phyloP scores from a whole-genome alignment of 2,888 invertebrate genomes.

The Cataglyphis altisquamis region DNA sequence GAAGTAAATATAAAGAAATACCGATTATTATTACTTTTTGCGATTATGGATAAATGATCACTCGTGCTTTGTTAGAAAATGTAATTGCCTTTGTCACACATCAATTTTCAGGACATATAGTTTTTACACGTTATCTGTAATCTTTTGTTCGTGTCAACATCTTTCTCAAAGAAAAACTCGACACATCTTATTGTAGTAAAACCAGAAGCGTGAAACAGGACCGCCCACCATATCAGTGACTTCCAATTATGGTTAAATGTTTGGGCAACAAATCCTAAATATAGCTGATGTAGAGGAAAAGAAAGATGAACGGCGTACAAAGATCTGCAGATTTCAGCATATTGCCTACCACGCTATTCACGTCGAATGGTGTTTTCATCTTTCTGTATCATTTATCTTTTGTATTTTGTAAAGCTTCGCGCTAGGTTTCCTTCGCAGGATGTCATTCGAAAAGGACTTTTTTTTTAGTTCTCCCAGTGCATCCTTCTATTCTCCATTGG shows the following conservation, averaged over 20 bases:
- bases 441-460: neutral
- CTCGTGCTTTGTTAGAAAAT: neutral
- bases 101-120: neutral
- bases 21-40: neutral
- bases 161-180: neutral
- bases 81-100: neutral
- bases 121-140: neutral
- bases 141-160: neutral
- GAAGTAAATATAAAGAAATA: neutral
- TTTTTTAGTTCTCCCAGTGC: neutral
- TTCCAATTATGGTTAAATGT: neutral
- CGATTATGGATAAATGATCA: neutral
- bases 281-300: neutral
- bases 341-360: neutral
- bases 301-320: neutral
- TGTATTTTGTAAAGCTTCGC: neutral
- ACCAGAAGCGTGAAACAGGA: neutral
- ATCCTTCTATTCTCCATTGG: neutral
- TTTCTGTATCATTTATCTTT: neutral
- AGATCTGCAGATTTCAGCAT: neutral
- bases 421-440: neutral
- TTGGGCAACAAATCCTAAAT: neutral
- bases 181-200: neutral
- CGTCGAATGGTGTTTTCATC: neutral
- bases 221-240: neutral